These are phyloP conservation scores for Psylliodes chrysocephalus DNA, from an alignment of 2,888 invertebrate genomes.

Conservation along the genomic window DNA sequence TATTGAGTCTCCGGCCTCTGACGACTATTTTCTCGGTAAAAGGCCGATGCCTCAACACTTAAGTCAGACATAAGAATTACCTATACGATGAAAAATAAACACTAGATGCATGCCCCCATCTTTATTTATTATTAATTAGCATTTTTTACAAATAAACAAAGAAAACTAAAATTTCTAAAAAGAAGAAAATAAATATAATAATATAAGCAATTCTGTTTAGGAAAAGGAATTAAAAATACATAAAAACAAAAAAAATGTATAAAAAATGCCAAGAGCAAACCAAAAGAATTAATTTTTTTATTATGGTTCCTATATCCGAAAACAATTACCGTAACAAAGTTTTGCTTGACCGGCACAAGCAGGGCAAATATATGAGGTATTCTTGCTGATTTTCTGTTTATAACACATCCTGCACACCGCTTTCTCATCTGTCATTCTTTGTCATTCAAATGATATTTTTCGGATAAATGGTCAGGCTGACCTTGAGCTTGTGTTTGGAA, in stretches of 20 bases:
- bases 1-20: constrained; percentile 2
- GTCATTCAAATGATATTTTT: constrained; percentile 9
- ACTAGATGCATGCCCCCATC: not conserved
- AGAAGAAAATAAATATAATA: not conserved
- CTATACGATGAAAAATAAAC: not conserved
- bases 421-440: constrained; percentile 1
- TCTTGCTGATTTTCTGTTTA: constrained; percentile 5
- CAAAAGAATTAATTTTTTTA: not conserved
- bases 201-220: not conserved
- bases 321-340: constrained; percentile 5
- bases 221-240: not conserved
- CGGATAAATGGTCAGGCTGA: not conserved
- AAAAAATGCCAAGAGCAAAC: constrained; percentile 1
- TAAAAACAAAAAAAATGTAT: constrained; percentile 10
- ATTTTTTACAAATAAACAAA: not conserved
- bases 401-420: constrained; percentile 11
- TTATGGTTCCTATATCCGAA: not conserved
- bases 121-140: not conserved
- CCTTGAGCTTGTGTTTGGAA: not conserved
- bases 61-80: constrained; percentile 1
- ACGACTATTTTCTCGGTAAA: not conserved
- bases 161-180: not conserved
- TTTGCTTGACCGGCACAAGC: too few species aligned
- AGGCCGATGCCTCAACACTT: too few species aligned
- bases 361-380: not conserved